These are phyloP conservation scores for Eilema sororculum DNA, from an alignment of 2,888 invertebrate species.

Conservation along the genomic window DNA sequence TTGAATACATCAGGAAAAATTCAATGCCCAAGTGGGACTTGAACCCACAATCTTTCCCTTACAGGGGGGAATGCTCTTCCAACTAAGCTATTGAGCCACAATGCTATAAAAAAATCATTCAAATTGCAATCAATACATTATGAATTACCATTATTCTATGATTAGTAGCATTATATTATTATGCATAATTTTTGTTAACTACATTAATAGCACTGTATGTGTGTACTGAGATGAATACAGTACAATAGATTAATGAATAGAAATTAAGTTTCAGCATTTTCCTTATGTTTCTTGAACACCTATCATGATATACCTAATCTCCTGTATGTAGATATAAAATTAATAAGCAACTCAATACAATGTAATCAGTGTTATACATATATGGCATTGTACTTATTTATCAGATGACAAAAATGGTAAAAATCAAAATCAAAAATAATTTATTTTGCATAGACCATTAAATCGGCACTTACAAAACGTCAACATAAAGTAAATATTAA, in stretches of 20 bases:
- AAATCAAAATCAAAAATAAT: too few species aligned
- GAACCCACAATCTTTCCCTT: too few species aligned
- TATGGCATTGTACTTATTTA: not conserved
- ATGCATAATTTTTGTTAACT: not conserved
- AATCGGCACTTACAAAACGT: too few species aligned
- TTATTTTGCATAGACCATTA: too few species aligned
- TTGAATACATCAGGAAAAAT: too few species aligned
- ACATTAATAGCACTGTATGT: not conserved
- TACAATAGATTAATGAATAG: not conserved
- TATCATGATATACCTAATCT: not conserved
- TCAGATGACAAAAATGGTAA: not conserved
- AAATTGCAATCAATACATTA: not conserved
- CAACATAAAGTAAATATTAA: too few species aligned
- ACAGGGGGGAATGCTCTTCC: too few species aligned
- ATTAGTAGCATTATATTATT: not conserved
- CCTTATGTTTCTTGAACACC: not conserved
- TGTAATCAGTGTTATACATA: not conserved
- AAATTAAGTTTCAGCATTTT: not conserved
- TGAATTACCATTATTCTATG: not conserved
- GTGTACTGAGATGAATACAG: not conserved
- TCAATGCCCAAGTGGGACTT: too few species aligned
- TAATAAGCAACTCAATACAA: not conserved
- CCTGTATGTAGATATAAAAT: not conserved
- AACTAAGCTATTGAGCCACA: too few species aligned
- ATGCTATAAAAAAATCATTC: too few species aligned